Evolutionary conservation across 2,888 invertebrate species (phyloP), one percentile per base, ranked within the genome.

Genomic region (Oxytorus armatus): DNA sequence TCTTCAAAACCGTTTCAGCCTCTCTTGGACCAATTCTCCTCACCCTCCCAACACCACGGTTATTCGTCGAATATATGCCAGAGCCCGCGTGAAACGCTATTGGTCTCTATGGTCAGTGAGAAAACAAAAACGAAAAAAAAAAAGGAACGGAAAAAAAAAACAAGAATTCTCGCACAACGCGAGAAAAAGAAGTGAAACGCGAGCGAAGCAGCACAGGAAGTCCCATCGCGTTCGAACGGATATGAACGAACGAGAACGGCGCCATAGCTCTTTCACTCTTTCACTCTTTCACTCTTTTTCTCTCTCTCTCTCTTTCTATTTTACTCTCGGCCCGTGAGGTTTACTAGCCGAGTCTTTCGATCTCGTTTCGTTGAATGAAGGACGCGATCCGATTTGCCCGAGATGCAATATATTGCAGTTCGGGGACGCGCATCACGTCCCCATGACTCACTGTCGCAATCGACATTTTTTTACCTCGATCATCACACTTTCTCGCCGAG

Each of bases 201-300:
- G 66, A 68, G 70, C 51, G 47, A 4, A 55, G 66, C 66, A 61
- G 70, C 63, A 39, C 63, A 51, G 70, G 68, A 78, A 79, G 74
- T 79, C 69, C 79, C 74, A 79, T 79, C 79, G 47, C 63, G 74
- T 69, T 79, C 79, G 69, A 73, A 70, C 79, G 79, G 79, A 79
- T 79, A 77, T 77, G 70, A 70, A 77, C 77, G 70, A 77, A 79
- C 63, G 79, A 69, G 69, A 74, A 70, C 33, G 29, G 75, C 47
- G 57, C 59, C 55, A 47, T 23, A 44, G 55, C 23, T 23, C 42
- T 21, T 47, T 36, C 42, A n/a, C n/a, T n/a, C n/a, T n/a, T n/a
- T n/a, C n/a, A n/a, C n/a, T n/a, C n/a, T n/a, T n/a, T n/a, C n/a
- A n/a, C n/a, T n/a, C n/a, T n/a, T n/a, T n/a, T n/a, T n/a, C n/a